Evolutionary conservation across 2,113 vertebrate species (phyloP), one percentile per base, ranked within the genome.

Genomic region (Proterorhinus semilunaris): DNA sequence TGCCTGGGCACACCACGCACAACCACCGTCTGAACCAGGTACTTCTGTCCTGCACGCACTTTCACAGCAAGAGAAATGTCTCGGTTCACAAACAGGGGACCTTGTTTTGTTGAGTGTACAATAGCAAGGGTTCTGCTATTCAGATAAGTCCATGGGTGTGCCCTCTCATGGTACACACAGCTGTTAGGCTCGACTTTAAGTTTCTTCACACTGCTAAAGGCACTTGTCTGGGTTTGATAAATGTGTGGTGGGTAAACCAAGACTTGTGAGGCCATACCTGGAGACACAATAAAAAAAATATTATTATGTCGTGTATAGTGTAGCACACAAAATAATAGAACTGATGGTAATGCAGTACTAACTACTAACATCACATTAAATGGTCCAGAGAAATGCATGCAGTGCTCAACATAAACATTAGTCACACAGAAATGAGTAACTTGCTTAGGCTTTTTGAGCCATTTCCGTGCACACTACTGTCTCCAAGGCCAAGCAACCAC

Each of bases 201-300:
- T 96, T 99, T 99, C 95, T 99, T 99, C 93, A 98, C 96, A 91
- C 95, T 97, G 95, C 96, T 97, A 96, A 99, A 98, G 98, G 98
- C 98, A 99, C 98, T 99, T 98, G 96, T 97, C 96, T 98, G 98
- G 92, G 95, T 97, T 96, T 98, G 97, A 98, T 97, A 99, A 96
- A 98, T 93, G 92, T 98, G 96, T 91, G 96, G 96, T 97, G 97
- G 97, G 93, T 96, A 99, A 90, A 98, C 95, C 96, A 98, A 97
- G 93, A 99, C 97, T 96, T 99, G 96, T 98, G 98, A 99, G 96
- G 98, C 98, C 98, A 99, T 99, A 98, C 98, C 98, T 99, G 87
- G 2, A 59, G 10, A 91, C 72, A 44, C 48, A 86, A 79, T 3
- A 59, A 71, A 83, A 83, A 45, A 0, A 71, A 68, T 1, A 59